These are phyloP conservation scores for Ganaspis sp. DNA, from an alignment of 1,140 invertebrate genomes.

Conservation along the genomic window DNA sequence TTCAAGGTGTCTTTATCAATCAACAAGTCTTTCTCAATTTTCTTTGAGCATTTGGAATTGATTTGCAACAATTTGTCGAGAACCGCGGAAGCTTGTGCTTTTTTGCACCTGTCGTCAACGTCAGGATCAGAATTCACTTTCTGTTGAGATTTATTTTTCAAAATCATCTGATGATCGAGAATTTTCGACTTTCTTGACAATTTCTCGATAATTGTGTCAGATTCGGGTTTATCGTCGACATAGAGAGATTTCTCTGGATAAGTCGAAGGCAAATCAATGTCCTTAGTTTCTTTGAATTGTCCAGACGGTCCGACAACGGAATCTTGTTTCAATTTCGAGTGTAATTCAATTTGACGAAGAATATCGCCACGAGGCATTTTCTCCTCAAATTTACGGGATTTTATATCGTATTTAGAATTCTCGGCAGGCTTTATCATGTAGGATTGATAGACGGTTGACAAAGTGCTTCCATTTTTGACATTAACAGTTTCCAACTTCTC, in stretches of 20 bases:
- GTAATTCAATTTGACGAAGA: constrained; percentile 60
- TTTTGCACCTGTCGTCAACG: constrained; percentile 13
- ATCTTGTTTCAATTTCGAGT: constrained; percentile 50
- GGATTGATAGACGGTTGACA: constrained; percentile 29
- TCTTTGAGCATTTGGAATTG: constrained; percentile 49
- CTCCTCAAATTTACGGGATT: constrained; percentile 70
- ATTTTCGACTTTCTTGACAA: constrained; percentile 62
- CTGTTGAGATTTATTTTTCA: neutral
- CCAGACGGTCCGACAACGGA: constrained; percentile 8
- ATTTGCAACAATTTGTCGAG: neutral
- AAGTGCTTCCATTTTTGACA: constrained; percentile 42
- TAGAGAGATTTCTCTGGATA: neutral
- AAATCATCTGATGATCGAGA: neutral
- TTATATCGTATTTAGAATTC: constrained; percentile 67
- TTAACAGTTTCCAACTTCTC: constrained; percentile 52
- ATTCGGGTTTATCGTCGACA: constrained; percentile 53
- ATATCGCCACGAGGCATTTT: constrained; percentile 70
- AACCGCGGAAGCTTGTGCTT: neutral
- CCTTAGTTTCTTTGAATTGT: neutral
- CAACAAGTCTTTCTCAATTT: constrained; percentile 52
- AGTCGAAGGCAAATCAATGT: constrained; percentile 19
- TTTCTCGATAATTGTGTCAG: constrained; percentile 69
- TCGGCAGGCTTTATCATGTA: constrained; percentile 34
- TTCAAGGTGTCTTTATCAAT: constrained; percentile 61
- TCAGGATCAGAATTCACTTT: neutral